Percentiles rank a stretch among this genome's conserved stretches.
Evolutionary conservation across 2,113 vertebrate genomes (phyloP).

Genomic region (Cryptomyrus ogoouensis): DNA sequence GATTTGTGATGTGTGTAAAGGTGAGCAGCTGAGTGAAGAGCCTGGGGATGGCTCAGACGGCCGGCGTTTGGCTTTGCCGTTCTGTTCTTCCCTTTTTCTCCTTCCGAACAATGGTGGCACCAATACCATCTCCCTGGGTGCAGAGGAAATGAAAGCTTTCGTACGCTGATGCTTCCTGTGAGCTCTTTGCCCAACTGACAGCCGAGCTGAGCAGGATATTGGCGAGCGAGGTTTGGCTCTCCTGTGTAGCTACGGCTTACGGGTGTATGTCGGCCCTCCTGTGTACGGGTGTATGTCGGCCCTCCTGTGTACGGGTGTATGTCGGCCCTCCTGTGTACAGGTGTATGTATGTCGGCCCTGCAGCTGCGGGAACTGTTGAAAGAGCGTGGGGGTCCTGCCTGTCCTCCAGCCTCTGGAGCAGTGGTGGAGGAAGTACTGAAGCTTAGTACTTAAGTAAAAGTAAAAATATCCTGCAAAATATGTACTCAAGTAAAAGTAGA

Average conservation of each 20-base stretch:
- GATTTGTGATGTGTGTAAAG: conserved; percentile 23
- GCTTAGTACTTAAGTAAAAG: too few species aligned
- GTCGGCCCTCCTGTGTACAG: neutral
- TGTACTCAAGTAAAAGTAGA: too few species aligned
- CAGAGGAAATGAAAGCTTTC: conserved; percentile 34
- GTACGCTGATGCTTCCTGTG: conserved; percentile 14
- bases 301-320: too few species aligned
- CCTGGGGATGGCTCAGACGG: neutral
- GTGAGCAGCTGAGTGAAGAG: conserved; percentile 25
- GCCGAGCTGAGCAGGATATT: conserved; percentile 10
- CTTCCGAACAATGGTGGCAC: conserved; percentile 57
- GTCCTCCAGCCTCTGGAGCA: neutral
- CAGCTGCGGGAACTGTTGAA: neutral
- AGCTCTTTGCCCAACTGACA: neutral
- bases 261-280: too few species aligned
- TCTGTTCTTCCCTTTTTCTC: conserved; percentile 18
- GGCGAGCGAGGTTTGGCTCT: neutral
- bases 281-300: too few species aligned
- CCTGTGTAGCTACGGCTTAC: too few species aligned
- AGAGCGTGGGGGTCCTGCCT: neutral
- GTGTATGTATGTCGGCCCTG: too few species aligned
- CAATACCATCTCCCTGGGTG: conserved; percentile 53
- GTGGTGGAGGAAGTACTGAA: too few species aligned
- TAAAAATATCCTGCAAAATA: too few species aligned
- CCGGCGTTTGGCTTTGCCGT: conserved; percentile 10